Evolutionary conservation across 2,888 invertebrate species (phyloP).

Genomic region (Galerucella calmariensis): DNA sequence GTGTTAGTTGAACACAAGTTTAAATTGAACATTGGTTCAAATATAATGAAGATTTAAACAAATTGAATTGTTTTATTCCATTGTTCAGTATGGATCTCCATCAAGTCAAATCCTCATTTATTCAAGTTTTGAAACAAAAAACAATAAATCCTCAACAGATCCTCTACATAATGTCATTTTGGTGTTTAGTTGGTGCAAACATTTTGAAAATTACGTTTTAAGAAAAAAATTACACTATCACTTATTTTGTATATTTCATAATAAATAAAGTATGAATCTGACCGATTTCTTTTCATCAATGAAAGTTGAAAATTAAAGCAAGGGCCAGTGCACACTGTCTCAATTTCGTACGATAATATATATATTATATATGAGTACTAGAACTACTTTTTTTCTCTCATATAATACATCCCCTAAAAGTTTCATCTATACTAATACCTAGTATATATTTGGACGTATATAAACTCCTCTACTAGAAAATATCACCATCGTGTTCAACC

Average conservation of each 20-base stretch:
- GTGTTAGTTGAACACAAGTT: too few species aligned
- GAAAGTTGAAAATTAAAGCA: constrained; percentile 22
- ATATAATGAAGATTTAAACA: too few species aligned
- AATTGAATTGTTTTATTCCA: too few species aligned
- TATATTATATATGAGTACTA: constrained; percentile 25
- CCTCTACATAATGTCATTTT: too few species aligned
- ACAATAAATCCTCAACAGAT: too few species aligned
- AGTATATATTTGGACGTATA: constrained; percentile 38
- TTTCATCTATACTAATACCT: constrained; percentile 31
- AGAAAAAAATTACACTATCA: background rate
- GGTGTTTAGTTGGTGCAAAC: background rate
- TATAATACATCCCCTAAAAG: constrained; percentile 22
- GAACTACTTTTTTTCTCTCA: constrained; percentile 19
- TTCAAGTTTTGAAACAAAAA: too few species aligned
- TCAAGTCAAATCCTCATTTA: too few species aligned
- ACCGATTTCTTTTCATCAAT: constrained; percentile 27
- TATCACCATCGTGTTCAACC: constrained; percentile 32
- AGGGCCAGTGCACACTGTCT: constrained; percentile 18
- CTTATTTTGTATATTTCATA: background rate
- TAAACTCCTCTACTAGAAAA: constrained; percentile 42
- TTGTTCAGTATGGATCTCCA: too few species aligned
- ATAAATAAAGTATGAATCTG: background rate
- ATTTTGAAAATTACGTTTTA: background rate
- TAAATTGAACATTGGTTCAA: too few species aligned
- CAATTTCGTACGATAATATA: constrained; percentile 26